Conservation (phyloP, 2,888 invertebrate genomes). For the Capitulum mitella region DNA sequence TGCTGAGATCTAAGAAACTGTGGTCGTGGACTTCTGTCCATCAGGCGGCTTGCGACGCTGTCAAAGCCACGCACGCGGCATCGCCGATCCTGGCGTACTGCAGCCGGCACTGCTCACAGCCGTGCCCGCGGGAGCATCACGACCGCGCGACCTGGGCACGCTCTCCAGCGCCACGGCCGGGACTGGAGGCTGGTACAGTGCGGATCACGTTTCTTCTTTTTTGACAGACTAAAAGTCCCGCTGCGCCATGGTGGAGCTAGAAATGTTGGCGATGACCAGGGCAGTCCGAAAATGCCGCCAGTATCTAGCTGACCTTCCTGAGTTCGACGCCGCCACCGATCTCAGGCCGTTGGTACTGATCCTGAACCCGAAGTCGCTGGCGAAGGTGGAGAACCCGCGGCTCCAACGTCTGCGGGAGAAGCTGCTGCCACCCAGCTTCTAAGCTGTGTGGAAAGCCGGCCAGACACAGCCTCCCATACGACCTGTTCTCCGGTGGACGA, state of each 20-base stretch:
- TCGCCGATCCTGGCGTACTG: neutral
- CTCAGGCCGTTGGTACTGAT: neutral
- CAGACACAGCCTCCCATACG: neutral
- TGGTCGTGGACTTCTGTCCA: neutral
- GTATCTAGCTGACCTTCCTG: neutral
- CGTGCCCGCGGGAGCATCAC: neutral
- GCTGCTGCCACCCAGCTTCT: neutral
- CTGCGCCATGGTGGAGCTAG: neutral
- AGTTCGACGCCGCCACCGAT: neutral
- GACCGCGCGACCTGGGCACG: neutral
- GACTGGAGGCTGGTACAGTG: neutral
- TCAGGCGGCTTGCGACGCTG: neutral
- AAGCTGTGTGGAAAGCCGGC: neutral
- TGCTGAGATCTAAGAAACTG: neutral
- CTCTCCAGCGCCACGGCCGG: neutral
- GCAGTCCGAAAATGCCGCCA: neutral
- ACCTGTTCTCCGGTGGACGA: neutral
- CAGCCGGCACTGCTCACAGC: neutral
- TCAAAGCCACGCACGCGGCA: neutral
- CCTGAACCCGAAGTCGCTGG: neutral
- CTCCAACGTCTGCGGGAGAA: neutral
- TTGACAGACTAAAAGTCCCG: neutral
- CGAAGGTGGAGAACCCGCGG: too few species aligned
- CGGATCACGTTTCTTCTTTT: neutral
- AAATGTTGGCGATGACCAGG: neutral